These are phyloP conservation scores for Pelodytes ibericus DNA, from an alignment of 2,797 vertebrate species.

Conservation along the genomic window DNA sequence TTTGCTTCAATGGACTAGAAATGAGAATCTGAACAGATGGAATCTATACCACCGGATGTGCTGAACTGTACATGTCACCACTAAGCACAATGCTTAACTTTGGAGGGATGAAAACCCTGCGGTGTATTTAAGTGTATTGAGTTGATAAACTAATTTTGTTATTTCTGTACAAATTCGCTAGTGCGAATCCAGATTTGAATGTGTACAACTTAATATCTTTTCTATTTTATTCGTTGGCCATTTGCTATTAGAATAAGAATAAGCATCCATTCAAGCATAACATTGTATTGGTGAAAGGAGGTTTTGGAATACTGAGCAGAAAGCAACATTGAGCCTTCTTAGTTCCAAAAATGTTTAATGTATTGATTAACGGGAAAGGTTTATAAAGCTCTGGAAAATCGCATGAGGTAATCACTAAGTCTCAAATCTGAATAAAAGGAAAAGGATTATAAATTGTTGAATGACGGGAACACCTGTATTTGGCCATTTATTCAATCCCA, in stretches of 20 bases:
- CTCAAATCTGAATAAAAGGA: no score
- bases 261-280: not conserved
- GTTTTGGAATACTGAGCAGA: not conserved
- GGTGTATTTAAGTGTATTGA: slow-evolving; percentile 16
- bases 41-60: slow-evolving; percentile 55
- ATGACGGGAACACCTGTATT: no score
- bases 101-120: slow-evolving; percentile 21
- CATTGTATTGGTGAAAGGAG: not conserved
- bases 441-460: no score
- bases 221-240: not conserved
- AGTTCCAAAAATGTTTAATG: no score
- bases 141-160: slow-evolving; percentile 22
- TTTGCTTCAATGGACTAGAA: slow-evolving; percentile 71
- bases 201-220: slow-evolving; percentile 7
- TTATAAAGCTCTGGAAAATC: no score
- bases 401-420: no score
- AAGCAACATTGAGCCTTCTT: no score
- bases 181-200: not conserved
- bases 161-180: slow-evolving; percentile 17
- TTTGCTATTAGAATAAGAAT: not conserved
- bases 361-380: no score
- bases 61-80: slow-evolving; percentile 41
- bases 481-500: no score
- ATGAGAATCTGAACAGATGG: slow-evolving; percentile 66
- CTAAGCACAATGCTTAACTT: slow-evolving; percentile 33